Base-by-base conservation (phyloP, 2,797 vertebrate genomes). In the Mus minutoides region DNA sequence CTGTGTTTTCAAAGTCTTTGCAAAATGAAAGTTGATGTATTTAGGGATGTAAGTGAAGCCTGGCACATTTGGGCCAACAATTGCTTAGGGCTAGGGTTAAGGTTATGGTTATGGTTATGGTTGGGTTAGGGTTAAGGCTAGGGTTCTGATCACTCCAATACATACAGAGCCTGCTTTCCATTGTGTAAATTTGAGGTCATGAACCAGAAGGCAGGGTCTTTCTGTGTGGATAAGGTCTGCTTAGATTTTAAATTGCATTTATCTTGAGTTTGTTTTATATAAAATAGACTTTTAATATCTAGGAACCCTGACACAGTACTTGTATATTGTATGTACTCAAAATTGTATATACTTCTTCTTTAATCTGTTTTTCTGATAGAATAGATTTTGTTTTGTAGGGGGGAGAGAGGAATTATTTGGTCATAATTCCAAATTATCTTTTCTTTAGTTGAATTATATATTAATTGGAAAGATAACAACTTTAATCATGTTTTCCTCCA, bases 181-280 rank as follows among this genome's bases (percentile, higher is more conserved):
- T 7, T 69, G 17, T 69, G 64, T n/a, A 69, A 64, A 52, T 80
- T 31, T 29, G 22, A 52, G 56, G 46, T 77, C 29, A 12, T 78
- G 52, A 56, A 56, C n/a, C 78, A 62, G 29, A 84, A 73, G 31
- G 19, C 49, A 37, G 56, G 29, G 1, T 21, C 73, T 80, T 79
- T 40, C 22, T n/a, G 6, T 56, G 11, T 84, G 19, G 8, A 37
- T 43, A 60, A 80, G 11, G 1, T 94, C 71, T 82, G 21, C 80
- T 43, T 58, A n/a, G 71, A 64, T 37, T 29, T 75, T 94, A 58
- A 93, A 56, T 56, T 56, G 40, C 58, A 43, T 76, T 22, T 58
- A 87, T 34, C 5, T 92, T 76, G 54, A 54, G 13, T 60, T 91
- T 88, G 34, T 89, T 92, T 92, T 69, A 67, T 95, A 69, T 67